Percentiles rank a stretch among this genome's conserved stretches.
These are phyloP conservation scores for Epinephelus lanceolatus DNA, from an alignment of 2,113 vertebrate genomes.

Conservation along the genomic window DNA sequence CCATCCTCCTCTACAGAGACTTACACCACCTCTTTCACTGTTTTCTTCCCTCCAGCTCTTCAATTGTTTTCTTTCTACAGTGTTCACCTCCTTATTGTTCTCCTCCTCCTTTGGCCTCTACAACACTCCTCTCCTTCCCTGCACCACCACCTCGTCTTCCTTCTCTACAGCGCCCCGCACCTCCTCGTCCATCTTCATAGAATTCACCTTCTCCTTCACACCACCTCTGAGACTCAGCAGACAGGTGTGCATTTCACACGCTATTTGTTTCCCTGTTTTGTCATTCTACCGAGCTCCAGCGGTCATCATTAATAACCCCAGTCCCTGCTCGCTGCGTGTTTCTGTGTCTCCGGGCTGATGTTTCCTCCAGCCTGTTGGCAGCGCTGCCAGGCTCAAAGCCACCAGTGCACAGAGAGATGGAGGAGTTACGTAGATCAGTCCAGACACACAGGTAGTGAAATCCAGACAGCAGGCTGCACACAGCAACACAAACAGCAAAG, in stretches of 20 bases:
- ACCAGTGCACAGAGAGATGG: slow-evolving; percentile 37
- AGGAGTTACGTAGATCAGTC: slow-evolving; percentile 48
- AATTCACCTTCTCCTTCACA: slow-evolving; percentile 48
- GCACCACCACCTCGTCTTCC: background rate
- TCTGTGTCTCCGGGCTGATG: slow-evolving; percentile 65
- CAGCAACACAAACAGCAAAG: slow-evolving; percentile 23
- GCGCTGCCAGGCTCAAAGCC: slow-evolving; percentile 54
- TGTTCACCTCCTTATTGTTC: slow-evolving; percentile 13
- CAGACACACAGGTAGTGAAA: slow-evolving; percentile 39
- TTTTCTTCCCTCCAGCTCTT: slow-evolving; percentile 29
- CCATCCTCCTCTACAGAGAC: slow-evolving; percentile 28
- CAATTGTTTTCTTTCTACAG: slow-evolving; percentile 20
- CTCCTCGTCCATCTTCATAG: slow-evolving; percentile 63
- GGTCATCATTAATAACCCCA: slow-evolving; percentile 78
- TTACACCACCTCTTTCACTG: slow-evolving; percentile 1
- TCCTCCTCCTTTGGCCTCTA: slow-evolving; percentile 20
- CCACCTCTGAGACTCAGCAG: slow-evolving; percentile 48
- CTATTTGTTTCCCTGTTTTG: slow-evolving; percentile 79
- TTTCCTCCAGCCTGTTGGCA: slow-evolving; percentile 66
- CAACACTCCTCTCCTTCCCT: background rate
- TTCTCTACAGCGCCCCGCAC: background rate
- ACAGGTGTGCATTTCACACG: slow-evolving; percentile 81
- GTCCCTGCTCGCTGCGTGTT: slow-evolving; percentile 54
- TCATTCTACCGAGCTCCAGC: slow-evolving; percentile 61
- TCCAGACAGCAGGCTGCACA: slow-evolving; percentile 34